phyloP scores from a whole-genome alignment of 2,797 vertebrate species.

The Spatula versicolor region DNA sequence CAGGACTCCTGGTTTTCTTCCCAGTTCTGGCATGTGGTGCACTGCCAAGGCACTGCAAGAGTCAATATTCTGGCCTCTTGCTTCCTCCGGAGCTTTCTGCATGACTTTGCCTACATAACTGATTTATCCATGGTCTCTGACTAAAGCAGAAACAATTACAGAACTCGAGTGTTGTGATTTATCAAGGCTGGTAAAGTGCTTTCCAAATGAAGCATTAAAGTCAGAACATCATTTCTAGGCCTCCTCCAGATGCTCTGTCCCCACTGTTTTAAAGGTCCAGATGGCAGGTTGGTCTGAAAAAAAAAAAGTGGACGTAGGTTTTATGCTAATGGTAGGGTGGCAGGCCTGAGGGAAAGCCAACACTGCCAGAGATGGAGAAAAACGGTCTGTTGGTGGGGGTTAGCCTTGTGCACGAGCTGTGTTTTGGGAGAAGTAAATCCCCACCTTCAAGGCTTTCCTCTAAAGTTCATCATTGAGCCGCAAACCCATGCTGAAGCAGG shows the following conservation, averaged over 20 bases:
- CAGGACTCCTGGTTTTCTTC: background rate
- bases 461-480: background rate
- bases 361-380: background rate
- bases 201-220: background rate
- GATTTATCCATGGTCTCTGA: background rate
- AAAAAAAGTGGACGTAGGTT: background rate
- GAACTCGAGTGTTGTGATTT: background rate
- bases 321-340: background rate
- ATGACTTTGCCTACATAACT: background rate
- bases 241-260: background rate
- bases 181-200: background rate
- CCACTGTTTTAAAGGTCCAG: background rate
- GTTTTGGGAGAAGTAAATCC: background rate
- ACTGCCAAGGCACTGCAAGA: background rate
- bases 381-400: background rate
- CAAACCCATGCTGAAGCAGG: rapidly evolving
- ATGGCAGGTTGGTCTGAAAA: background rate
- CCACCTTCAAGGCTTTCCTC: background rate
- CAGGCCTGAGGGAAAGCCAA: background rate
- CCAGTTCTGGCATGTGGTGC: background rate
- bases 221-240: background rate
- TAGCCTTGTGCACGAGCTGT: background rate
- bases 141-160: background rate
- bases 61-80: background rate
- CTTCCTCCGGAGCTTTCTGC: background rate